phyloP scores from a whole-genome alignment of 92 coral and sea anemone species.

The Pocillopora meandrina region DNA sequence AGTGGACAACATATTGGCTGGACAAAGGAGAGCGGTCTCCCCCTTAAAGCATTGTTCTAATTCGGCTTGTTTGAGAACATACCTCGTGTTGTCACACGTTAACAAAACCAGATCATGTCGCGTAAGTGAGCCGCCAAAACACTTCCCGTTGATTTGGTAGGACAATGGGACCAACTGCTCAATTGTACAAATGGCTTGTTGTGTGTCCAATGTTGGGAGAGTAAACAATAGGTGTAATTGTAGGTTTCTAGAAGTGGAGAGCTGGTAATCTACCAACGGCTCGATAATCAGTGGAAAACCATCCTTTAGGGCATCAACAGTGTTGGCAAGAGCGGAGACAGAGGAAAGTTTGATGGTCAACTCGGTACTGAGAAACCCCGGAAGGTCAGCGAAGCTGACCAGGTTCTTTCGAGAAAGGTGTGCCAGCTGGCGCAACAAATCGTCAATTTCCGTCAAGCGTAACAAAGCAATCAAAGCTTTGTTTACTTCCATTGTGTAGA shows the following conservation, averaged over 20 bases:
- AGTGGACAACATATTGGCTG: neutral
- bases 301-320: constrained; percentile 6
- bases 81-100: neutral
- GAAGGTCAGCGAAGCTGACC: constrained; percentile 30
- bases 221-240: constrained; percentile 33
- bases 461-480: constrained; percentile 36
- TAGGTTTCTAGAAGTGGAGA: neutral
- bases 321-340: neutral
- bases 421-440: constrained; percentile 21
- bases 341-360: neutral
- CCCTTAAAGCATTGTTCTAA: neutral
- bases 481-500: constrained; percentile 34
- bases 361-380: constrained; percentile 22
- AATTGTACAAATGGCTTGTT: neutral
- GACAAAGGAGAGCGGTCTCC: neutral
- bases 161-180: neutral
- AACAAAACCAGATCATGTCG: constrained; percentile 3
- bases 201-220: neutral
- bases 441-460: constrained; percentile 42
- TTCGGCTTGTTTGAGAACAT: neutral
- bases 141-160: neutral
- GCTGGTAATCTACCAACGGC: constrained; percentile 4
- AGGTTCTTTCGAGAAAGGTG: constrained; percentile 11
- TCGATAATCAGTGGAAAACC: constrained; percentile 16
- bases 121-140: neutral